These are phyloP conservation scores for Microcebus murinus DNA, from an alignment of 2,113 vertebrate genomes.

Conservation along the genomic window DNA sequence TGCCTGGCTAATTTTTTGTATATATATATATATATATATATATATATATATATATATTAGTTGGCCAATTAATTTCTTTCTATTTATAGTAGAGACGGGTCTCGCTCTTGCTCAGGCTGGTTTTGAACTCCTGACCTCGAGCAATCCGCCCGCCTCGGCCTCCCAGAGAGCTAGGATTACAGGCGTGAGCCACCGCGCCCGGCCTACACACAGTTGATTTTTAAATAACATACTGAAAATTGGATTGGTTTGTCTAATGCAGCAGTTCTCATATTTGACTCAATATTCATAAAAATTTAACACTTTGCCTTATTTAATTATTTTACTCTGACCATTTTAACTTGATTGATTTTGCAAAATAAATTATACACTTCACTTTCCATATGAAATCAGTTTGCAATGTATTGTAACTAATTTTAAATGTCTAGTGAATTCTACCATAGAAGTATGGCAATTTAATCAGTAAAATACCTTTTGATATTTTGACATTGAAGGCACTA, in stretches of 20 bases:
- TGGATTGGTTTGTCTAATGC: background rate
- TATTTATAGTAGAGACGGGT: too few relatives aligned
- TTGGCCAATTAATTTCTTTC: too few relatives aligned
- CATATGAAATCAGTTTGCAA: background rate
- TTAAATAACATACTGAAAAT: background rate
- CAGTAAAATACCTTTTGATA: background rate
- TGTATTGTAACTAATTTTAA: background rate
- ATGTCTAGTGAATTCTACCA: slow-evolving; percentile 22
- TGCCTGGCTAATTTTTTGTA: too few relatives aligned
- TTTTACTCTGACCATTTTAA: background rate
- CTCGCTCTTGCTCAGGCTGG: too few relatives aligned
- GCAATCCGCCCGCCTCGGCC: too few relatives aligned
- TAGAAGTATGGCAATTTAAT: background rate
- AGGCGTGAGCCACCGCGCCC: too few relatives aligned
- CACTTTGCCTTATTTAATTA: background rate
- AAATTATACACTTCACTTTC: background rate
- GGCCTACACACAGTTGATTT: background rate
- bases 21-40: too few relatives aligned
- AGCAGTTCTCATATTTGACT: background rate
- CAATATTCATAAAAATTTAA: background rate
- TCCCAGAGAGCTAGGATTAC: too few relatives aligned
- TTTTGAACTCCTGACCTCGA: too few relatives aligned
- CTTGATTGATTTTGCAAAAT: slow-evolving; percentile 23
- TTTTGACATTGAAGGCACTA: slow-evolving; percentile 25
- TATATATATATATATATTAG: too few relatives aligned